Evolutionary conservation across 2,797 vertebrate species (phyloP).

Genomic region (Percopsis omiscomaycus): DNA sequence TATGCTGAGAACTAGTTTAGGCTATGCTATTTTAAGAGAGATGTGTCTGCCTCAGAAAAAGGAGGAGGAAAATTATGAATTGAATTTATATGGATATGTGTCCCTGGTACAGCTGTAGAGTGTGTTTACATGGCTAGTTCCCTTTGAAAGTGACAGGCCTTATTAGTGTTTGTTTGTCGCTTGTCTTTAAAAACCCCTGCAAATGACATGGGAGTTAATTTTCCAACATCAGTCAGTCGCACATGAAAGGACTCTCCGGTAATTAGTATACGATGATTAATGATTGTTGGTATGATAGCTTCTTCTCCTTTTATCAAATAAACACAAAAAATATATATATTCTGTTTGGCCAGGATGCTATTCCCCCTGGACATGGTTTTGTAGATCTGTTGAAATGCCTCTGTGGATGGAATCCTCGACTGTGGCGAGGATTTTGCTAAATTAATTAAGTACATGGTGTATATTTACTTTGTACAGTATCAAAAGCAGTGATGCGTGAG

Average conservation of each 20-base stretch:
- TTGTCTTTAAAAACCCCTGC: conserved; percentile 66
- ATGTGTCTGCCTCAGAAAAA: neutral
- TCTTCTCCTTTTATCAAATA: conserved; percentile 65
- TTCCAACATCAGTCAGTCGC: conserved; percentile 74
- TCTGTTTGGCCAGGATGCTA: conserved; percentile 35
- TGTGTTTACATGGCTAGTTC: conserved; percentile 65
- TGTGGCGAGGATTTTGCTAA: conserved; percentile 57
- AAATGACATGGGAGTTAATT: conserved; percentile 81
- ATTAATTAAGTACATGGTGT: conserved; percentile 67
- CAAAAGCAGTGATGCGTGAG: conserved; percentile 25
- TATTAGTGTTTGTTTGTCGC: conserved; percentile 83
- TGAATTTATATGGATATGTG: conserved; percentile 20
- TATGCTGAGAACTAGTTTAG: too few species aligned
- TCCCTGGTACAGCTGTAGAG: conserved; percentile 38
- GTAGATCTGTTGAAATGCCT: conserved; percentile 49
- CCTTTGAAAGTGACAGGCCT: conserved; percentile 76
- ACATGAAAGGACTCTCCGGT: conserved; percentile 78
- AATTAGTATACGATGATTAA: conserved; percentile 80
- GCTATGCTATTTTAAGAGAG: too few species aligned
- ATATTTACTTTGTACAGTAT: conserved; percentile 53
- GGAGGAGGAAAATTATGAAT: neutral
- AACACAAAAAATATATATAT: conserved; percentile 54
- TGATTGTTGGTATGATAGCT: conserved; percentile 72
- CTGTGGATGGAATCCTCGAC: conserved; percentile 29
- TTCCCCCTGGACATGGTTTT: conserved; percentile 53